Percentiles rank a stretch among this genome's conserved stretches.
Conservation (phyloP, 2,888 invertebrate genomes). For the Monochamus alternatus region DNA sequence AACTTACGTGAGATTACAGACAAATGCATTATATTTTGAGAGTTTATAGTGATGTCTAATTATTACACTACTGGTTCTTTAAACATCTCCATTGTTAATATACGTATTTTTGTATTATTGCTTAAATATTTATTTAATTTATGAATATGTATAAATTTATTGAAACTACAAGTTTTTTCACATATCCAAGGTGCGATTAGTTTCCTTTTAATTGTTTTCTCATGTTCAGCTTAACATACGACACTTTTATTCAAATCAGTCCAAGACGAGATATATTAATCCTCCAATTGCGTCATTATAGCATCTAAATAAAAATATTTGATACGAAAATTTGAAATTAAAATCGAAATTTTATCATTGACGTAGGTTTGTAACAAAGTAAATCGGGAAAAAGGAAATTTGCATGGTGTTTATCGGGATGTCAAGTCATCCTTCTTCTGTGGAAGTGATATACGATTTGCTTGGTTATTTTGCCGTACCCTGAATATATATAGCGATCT, state of each 20-base stretch:
- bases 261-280: neutral
- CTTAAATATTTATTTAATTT: too few relatives aligned
- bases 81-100: too few relatives aligned
- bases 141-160: too few relatives aligned
- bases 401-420: neutral
- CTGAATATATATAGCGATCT: too few relatives aligned
- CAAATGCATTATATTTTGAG: too few relatives aligned
- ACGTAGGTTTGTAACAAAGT: neutral
- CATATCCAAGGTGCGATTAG: neutral
- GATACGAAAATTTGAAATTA: neutral
- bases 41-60: too few relatives aligned
- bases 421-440: neutral
- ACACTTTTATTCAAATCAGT: neutral
- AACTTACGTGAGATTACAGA: too few relatives aligned
- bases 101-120: too few relatives aligned
- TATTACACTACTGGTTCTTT: too few relatives aligned
- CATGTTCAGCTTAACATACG: neutral
- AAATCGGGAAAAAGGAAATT: neutral
- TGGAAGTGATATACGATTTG: too few relatives aligned
- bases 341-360: constrained; percentile 1
- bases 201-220: neutral
- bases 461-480: too few relatives aligned
- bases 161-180: neutral
- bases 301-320: neutral
- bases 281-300: neutral